These are phyloP conservation scores for Meriones unguiculatus DNA, from an alignment of 2,113 vertebrate species.

Conservation along the genomic window DNA sequence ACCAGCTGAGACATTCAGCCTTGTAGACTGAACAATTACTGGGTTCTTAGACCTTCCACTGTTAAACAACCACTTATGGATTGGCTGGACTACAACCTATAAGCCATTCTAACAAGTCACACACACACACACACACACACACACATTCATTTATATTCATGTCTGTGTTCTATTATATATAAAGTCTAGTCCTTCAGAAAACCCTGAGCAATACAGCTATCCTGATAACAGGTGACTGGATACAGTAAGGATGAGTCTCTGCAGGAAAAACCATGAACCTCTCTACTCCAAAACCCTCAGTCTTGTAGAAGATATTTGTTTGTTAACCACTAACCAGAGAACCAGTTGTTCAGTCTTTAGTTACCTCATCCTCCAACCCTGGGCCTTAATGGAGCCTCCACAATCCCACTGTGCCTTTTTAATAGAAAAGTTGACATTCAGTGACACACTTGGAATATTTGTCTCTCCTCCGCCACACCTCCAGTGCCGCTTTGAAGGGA, in stretches of 20 bases:
- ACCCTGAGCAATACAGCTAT: not conserved
- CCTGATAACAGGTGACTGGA: not conserved
- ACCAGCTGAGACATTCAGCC: not conserved
- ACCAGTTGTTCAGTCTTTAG: not conserved
- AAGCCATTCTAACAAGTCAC: not conserved
- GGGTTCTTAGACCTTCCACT: not conserved
- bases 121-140: not conserved
- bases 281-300: not conserved
- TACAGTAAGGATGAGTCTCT: not conserved
- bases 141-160: not conserved
- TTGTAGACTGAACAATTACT: not conserved
- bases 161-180: too few species aligned
- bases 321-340: not conserved
- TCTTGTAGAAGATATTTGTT: not conserved
- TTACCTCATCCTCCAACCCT: not conserved
- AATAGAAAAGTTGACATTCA: not conserved
- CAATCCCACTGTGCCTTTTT: not conserved
- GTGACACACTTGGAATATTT: not conserved
- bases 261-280: slow-evolving; percentile 15
- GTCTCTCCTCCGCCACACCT: not conserved
- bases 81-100: not conserved
- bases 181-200: not conserved
- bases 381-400: not conserved
- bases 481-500: not conserved
- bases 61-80: not conserved